Conservation (phyloP, 2,888 invertebrate species). For the Megamerina dolium region DNA sequence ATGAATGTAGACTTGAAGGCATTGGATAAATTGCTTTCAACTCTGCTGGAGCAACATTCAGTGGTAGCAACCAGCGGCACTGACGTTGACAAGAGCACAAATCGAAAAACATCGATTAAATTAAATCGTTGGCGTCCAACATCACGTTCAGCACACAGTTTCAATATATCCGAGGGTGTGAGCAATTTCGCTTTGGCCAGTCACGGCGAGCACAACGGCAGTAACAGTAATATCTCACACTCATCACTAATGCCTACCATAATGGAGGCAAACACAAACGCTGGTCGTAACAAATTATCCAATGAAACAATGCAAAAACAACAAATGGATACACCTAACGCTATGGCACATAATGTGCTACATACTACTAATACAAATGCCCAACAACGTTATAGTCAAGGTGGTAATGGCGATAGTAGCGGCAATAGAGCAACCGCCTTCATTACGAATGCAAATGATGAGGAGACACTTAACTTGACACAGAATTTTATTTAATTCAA, state of each 20-base stretch:
- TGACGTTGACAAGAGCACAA: constrained; percentile 6
- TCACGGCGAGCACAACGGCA: constrained; percentile 2
- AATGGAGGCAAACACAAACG: constrained; percentile 35
- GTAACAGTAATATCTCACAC: constrained; percentile 17
- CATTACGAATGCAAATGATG: constrained; percentile 21
- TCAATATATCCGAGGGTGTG: constrained; percentile 24
- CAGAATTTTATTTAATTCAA: constrained; percentile 36
- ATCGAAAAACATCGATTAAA: constrained; percentile 34
- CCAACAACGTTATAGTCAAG: constrained; percentile 32
- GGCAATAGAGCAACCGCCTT: constrained; percentile 2
- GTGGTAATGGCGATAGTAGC: constrained; percentile 8
- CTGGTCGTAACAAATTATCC: constrained; percentile 28
- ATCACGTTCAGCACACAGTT: constrained; percentile 45
- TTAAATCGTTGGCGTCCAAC: constrained; percentile 46
- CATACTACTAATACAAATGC: constrained; percentile 37
- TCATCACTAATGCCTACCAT: constrained; percentile 48
- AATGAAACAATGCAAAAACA: constrained; percentile 11
- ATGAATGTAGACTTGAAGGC: constrained; percentile 56
- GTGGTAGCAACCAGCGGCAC: constrained; percentile 11
- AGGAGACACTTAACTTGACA: constrained; percentile 44
- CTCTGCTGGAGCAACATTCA: constrained; percentile 52
- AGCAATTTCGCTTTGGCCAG: constrained; percentile 12
- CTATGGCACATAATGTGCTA: constrained; percentile 40
- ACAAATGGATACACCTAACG: background rate
- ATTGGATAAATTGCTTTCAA: constrained; percentile 59